Base-by-base conservation (phyloP, 2,888 invertebrate species). In the Acanthosepion esculentum region DNA sequence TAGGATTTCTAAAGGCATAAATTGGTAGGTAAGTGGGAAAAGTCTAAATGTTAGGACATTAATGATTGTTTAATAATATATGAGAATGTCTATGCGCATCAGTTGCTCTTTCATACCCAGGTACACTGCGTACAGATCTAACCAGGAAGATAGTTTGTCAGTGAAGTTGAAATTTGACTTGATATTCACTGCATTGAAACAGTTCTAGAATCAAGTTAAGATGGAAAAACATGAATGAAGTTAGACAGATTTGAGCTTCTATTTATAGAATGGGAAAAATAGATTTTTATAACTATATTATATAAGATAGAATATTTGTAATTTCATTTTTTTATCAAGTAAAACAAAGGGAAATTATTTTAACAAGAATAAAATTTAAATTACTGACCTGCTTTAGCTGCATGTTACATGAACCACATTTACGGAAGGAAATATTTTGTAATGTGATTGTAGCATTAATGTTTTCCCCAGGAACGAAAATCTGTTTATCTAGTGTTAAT, bases 381-480 rank as follows among this genome's bases (percentile, higher is more conserved):
- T 92, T n/a, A 7, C 93, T 55, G 94, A 97, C 97, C 96, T 97
- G 96, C 96, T 97, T 96, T 10, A 97, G 95, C 95, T 96, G 96
- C 91, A 97, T 95, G 92, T 96, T 96, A 94, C 97, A 96, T 23
- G 96, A 95, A 50, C 96, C 96, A 33, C 96, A 96, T 95, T 97
- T 97, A 48, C 96, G 95, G 95, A 96, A 96, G 94, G 97, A 96
- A 95, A 96, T 96, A 95, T 97, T 97, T 95, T 97, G 96, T 92
- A 97, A 96, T 92, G 96, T 96, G 29, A 97, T 96, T 94, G 96
- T 96, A 20, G 96, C 96, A 55, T 96, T 95, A 91, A 97, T 96
- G 23, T 95, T 96, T 95, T 97, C 97, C 26, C 97, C 97, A 48
- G 97, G 96, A 53, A 97, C 97, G 94, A 96, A 97, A 95, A 96